These are phyloP conservation scores for Carlito syrichta DNA, from an alignment of 2,113 vertebrate genomes.

Conservation along the genomic window DNA sequence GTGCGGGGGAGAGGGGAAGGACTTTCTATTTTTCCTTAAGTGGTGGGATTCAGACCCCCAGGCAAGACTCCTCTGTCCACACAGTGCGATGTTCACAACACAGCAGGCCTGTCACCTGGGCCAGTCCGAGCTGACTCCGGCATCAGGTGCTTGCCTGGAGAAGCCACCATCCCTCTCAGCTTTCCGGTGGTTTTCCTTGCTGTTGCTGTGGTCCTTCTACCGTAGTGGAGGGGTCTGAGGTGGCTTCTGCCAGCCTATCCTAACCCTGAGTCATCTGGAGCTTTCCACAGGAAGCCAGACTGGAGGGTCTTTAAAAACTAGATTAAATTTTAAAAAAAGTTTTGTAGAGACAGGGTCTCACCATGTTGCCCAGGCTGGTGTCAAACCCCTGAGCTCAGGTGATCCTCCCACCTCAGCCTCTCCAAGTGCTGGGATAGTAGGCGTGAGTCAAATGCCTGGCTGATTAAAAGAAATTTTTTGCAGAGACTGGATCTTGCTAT, in stretches of 20 bases:
- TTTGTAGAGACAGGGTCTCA: too few species aligned
- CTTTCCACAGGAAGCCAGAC: background rate
- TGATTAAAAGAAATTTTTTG: too few species aligned
- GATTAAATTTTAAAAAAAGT: too few species aligned
- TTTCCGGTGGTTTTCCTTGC: background rate
- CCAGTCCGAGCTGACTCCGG: background rate
- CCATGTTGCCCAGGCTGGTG: too few species aligned
- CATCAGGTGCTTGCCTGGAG: background rate
- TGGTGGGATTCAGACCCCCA: background rate
- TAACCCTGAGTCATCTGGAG: background rate
- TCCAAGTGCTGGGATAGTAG: too few species aligned
- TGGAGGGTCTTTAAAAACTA: too few species aligned
- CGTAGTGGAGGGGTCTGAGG: conserved; percentile 4
- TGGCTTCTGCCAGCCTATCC: background rate
- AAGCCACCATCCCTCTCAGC: background rate
- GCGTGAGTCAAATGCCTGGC: too few species aligned
- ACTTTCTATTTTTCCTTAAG: background rate
- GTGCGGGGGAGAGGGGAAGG: background rate
- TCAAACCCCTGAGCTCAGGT: too few species aligned
- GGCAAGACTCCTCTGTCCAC: rapidly evolving
- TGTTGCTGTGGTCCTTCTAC: conserved; percentile 19
- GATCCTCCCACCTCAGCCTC: too few species aligned
- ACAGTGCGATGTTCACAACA: background rate
- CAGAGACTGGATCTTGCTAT: too few species aligned
- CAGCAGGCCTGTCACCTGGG: background rate